Conservation (phyloP, 2,797 vertebrate species). For the Falco cherrug region DNA sequence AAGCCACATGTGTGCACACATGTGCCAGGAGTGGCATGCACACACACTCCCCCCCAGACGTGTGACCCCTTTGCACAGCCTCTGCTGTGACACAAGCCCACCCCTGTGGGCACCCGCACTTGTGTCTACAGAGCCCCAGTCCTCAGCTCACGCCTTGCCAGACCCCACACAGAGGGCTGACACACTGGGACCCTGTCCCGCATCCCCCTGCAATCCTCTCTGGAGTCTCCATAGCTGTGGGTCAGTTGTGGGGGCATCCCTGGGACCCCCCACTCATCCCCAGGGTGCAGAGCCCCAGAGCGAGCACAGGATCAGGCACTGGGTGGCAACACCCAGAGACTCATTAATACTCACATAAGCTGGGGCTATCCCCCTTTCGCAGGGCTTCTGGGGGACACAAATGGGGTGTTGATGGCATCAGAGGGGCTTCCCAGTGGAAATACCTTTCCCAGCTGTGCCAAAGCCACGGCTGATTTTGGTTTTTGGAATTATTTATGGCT, state of each 20-base stretch:
- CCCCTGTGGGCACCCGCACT: neutral
- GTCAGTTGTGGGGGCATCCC: neutral
- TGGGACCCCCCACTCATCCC: fast-evolving
- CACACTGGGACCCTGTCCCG: fast-evolving
- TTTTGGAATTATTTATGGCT: fast-evolving
- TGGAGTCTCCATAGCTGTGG: fast-evolving
- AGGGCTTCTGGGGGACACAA: too few species aligned
- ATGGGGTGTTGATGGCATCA: fast-evolving
- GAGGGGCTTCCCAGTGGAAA: neutral
- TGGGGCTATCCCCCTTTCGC: fast-evolving
- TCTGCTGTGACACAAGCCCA: neutral
- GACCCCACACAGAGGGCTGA: fast-evolving
- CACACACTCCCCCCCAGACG: neutral
- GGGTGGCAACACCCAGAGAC: neutral
- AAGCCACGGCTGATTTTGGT: fast-evolving
- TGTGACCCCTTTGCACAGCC: neutral
- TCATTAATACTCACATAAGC: fast-evolving
- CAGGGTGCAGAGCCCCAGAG: neutral
- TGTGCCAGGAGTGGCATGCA: fast-evolving
- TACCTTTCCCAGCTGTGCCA: neutral
- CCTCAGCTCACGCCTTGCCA: neutral
- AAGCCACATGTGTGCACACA: neutral
- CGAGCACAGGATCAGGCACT: neutral
- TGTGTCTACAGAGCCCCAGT: neutral
- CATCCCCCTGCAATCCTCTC: neutral